These are phyloP conservation scores for Yponomeuta cagnagella DNA, from an alignment of 2,888 invertebrate species.

Conservation along the genomic window DNA sequence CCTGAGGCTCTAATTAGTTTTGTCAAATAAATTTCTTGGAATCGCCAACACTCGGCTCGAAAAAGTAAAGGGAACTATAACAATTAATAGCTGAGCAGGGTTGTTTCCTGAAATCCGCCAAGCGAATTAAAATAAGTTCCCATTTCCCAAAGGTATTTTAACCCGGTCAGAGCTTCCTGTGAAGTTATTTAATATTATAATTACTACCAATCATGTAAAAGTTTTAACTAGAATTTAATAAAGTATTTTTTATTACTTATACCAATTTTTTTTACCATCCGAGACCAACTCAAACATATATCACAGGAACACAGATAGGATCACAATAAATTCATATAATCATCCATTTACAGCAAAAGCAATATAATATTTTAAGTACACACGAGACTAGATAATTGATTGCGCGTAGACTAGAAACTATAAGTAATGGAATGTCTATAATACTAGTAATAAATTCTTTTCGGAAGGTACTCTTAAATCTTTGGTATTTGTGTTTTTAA, in stretches of 20 bases:
- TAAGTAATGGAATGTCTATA: slow-evolving; percentile 15
- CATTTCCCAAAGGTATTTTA: too few relatives aligned
- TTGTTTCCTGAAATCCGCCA: background rate
- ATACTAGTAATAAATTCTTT: background rate
- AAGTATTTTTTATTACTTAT: background rate
- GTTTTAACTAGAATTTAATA: slow-evolving; percentile 7
- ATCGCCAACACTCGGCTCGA: too few relatives aligned
- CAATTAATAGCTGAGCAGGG: too few relatives aligned
- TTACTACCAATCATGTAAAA: background rate
- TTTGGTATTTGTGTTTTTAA: slow-evolving; percentile 1
- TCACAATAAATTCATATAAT: slow-evolving; percentile 3
- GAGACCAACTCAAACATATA: background rate
- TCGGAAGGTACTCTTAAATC: slow-evolving; percentile 2
- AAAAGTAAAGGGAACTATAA: too few relatives aligned
- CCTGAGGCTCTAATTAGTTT: too few relatives aligned
- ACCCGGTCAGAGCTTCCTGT: background rate
- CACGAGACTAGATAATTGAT: slow-evolving; percentile 26
- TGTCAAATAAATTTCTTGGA: too few relatives aligned
- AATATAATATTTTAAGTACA: slow-evolving; percentile 18
- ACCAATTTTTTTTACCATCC: background rate
- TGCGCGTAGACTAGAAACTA: background rate
- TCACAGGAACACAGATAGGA: background rate
- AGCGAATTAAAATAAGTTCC: too few relatives aligned
- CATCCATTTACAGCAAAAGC: slow-evolving; percentile 8
- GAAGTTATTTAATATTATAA: background rate